Percentiles rank a stretch among this genome's conserved stretches.
Conservation (phyloP, 2,888 invertebrate species). For the Epistrophe eligans region DNA sequence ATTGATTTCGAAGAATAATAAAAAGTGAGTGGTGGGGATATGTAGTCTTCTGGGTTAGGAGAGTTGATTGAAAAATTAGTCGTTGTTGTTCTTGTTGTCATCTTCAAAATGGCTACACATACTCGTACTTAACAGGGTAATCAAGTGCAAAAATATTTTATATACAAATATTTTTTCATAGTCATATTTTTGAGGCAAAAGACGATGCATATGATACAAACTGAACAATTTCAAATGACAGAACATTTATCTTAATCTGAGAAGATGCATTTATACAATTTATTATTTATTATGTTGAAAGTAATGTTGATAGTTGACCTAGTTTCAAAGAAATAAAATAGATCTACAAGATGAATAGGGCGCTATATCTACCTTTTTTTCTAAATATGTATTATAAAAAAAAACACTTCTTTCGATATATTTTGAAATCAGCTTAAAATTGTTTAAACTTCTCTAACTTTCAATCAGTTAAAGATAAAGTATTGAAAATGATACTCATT, state of each 20-base stretch:
- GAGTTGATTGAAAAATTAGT: conserved; percentile 39
- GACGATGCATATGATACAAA: background rate
- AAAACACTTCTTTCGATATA: too few relatives aligned
- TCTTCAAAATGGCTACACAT: background rate
- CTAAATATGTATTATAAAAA: background rate
- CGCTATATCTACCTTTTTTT: background rate
- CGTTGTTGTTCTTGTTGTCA: background rate
- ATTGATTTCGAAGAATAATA: conserved; percentile 24
- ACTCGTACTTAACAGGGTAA: background rate
- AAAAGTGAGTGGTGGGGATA: background rate
- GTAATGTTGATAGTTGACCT: conserved; percentile 8
- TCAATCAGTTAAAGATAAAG: background rate
- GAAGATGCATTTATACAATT: conserved; percentile 20
- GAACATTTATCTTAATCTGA: conserved; percentile 15
- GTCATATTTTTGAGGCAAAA: background rate
- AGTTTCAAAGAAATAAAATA: background rate
- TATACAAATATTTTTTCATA: background rate
- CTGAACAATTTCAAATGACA: background rate
- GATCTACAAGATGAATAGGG: background rate
- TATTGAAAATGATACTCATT: background rate
- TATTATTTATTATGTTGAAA: background rate
- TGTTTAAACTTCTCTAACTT: background rate
- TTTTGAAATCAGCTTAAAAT: background rate
- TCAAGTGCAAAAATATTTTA: conserved; percentile 2
- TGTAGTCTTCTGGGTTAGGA: conserved; percentile 43